These are phyloP conservation scores for Otolemur crassicaudatus DNA, from an alignment of 2,797 vertebrate species.

Conservation along the genomic window DNA sequence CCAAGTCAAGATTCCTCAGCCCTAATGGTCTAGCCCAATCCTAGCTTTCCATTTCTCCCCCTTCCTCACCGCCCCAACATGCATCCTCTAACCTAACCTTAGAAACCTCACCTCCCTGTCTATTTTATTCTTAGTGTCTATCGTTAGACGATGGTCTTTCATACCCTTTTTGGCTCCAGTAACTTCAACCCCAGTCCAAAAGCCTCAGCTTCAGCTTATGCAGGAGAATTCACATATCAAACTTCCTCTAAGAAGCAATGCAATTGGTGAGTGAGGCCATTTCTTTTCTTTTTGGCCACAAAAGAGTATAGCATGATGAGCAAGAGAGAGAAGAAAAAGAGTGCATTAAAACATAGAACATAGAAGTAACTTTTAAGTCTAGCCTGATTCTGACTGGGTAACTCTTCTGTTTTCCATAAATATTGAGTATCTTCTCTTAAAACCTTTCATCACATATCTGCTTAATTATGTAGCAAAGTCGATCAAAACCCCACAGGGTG, in stretches of 20 bases:
- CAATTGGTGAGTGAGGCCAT: not conserved
- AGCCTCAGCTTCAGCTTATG: not conserved
- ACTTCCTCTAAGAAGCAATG: not conserved
- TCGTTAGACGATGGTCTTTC: not conserved
- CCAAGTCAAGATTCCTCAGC: not conserved
- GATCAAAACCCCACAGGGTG: not conserved
- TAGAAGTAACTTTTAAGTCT: not conserved
- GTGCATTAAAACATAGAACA: not conserved
- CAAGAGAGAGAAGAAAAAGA: not conserved
- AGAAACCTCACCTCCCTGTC: not conserved
- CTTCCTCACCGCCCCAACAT: no score
- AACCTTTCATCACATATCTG: not conserved
- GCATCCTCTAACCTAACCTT: not conserved
- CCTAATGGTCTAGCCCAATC: not conserved
- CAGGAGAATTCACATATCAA: not conserved
- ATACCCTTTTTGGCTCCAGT: not conserved
- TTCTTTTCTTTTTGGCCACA: not conserved
- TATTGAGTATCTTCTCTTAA: not conserved
- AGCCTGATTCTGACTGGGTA: not conserved
- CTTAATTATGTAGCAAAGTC: slow-evolving; percentile 14
- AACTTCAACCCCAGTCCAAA: not conserved
- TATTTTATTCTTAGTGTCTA: not conserved
- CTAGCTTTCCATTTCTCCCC: not conserved
- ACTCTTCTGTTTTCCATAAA: not conserved
- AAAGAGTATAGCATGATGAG: not conserved